A percentile compares a stretch with the other conserved stretches of the same genome.
Conservation (phyloP, 2,797 vertebrate species). For the Myoxocephalus aenaeus region DNA sequence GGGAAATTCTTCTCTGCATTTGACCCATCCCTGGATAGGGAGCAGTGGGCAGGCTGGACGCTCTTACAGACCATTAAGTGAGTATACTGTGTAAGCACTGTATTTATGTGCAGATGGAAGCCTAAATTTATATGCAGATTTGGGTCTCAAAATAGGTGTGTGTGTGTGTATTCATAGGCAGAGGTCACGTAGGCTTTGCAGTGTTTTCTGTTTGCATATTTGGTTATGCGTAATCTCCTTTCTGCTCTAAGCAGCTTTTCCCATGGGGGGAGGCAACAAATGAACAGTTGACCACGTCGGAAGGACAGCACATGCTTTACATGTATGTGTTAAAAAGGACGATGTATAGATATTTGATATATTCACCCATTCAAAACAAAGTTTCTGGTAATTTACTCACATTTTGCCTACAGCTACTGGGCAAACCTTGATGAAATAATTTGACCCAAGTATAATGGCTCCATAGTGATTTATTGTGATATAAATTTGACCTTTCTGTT, state of each 20-base stretch:
- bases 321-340: constrained; percentile 13
- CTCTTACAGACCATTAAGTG: constrained; percentile 37
- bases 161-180: constrained; percentile 24
- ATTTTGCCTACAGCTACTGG: background rate
- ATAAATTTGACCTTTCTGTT: constrained; percentile 1
- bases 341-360: background rate
- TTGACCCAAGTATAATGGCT: background rate
- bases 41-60: too few species aligned
- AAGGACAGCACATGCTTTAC: constrained; percentile 13
- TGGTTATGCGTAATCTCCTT: constrained; percentile 72
- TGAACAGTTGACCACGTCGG: constrained; percentile 52
- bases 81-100: constrained; percentile 29
- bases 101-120: constrained; percentile 41
- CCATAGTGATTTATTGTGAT: constrained; percentile 13
- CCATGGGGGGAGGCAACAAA: constrained; percentile 45
- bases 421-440: background rate
- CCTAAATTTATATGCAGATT: constrained; percentile 48
- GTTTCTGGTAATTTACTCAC: background rate
- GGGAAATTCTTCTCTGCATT: too few species aligned
- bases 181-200: constrained; percentile 40
- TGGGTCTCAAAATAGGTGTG: constrained; percentile 31
- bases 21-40: too few species aligned
- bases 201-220: constrained; percentile 68
- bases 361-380: background rate
- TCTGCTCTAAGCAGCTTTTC: constrained; percentile 75